Percentiles rank a stretch among this genome's conserved stretches.
These are phyloP conservation scores for Eupithecia abbreviata DNA, from an alignment of 2,888 invertebrate species.

Conservation along the genomic window DNA sequence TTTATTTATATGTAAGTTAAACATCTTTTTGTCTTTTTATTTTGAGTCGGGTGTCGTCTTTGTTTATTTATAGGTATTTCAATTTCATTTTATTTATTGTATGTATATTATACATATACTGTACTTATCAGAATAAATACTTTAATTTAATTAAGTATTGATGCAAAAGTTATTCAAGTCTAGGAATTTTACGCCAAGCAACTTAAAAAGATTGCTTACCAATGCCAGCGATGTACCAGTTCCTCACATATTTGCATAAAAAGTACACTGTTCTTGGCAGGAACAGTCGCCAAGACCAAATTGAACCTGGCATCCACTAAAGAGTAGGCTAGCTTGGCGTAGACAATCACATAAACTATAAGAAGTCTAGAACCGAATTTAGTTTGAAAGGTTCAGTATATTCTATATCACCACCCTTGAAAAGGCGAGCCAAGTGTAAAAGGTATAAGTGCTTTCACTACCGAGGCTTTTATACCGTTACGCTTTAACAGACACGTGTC, in stretches of 20 bases:
- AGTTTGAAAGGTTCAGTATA: neutral
- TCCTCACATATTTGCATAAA: constrained; percentile 28
- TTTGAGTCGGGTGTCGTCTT: too few relatives aligned
- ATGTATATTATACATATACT: too few relatives aligned
- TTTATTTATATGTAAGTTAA: too few relatives aligned
- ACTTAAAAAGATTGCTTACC: constrained; percentile 11
- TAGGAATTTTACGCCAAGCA: neutral
- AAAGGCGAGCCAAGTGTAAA: neutral
- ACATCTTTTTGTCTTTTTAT: too few relatives aligned
- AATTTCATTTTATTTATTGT: too few relatives aligned
- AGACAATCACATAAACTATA: neutral
- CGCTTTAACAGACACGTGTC: constrained; percentile 16
- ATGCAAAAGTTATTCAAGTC: neutral
- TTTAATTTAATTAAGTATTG: neutral
- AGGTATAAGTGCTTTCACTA: neutral
- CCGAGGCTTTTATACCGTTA: neutral
- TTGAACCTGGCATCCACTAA: constrained; percentile 18
- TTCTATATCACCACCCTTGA: neutral
- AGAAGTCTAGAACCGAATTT: neutral
- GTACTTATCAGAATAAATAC: too few relatives aligned
- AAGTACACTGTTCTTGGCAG: constrained; percentile 26
- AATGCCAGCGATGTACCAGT: constrained; percentile 18
- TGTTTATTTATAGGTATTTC: too few relatives aligned
- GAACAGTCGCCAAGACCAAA: constrained; percentile 25
- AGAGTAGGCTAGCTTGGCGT: neutral